Base-by-base conservation (phyloP, 1,140 invertebrate genomes). In the Akabosia matsudoensis region DNA sequence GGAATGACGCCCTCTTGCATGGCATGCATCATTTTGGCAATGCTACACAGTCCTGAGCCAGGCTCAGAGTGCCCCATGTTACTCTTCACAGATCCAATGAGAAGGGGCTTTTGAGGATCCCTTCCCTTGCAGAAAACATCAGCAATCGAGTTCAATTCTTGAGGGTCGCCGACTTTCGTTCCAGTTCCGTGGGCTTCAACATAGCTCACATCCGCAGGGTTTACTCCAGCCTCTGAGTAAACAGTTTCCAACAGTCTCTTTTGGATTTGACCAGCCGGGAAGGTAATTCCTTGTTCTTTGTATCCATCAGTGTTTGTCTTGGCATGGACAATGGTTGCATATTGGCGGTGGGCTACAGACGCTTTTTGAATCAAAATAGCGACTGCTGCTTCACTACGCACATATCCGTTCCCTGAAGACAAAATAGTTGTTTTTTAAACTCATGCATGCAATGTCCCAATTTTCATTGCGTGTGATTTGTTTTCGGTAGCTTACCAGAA, bases 11-110 rank as follows among this genome's bases (percentile, higher is more conserved):
- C 91, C 33, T 88, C 83, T 85, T 98, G 93, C 92, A 98, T 96
- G 1, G 95, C 92, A 72, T 98, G 90, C 1, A 98, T 81, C n/a
- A 94, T 87, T 84, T 98, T 98, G 0, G 92, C 93, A 67, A 98
- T 67, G 61, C 61, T 67, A 30, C 61, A 67, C 61, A 67, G 22
- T 28, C 61, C 61, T 3, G 61, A 67, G 22, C 24, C 61, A 2
- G 96, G 92, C 85, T 99, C 97, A 2, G 96, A 91, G 83, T 99
- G 97, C 0, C 97, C 97, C 94, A 98, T 97, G 85, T 98, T 99
- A 0, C 94, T 96, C 84, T 99, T 99, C 0, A 97, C 92, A 0
- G 96, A 97, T 1, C 97, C 97, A 82, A 99, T 91, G 1, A 97
- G 84, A 24, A 99, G 86, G 1, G 96, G 94, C 0, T 85, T 85